Conservation (phyloP, 1,140 invertebrate genomes). For the Aphelinus certus region DNA sequence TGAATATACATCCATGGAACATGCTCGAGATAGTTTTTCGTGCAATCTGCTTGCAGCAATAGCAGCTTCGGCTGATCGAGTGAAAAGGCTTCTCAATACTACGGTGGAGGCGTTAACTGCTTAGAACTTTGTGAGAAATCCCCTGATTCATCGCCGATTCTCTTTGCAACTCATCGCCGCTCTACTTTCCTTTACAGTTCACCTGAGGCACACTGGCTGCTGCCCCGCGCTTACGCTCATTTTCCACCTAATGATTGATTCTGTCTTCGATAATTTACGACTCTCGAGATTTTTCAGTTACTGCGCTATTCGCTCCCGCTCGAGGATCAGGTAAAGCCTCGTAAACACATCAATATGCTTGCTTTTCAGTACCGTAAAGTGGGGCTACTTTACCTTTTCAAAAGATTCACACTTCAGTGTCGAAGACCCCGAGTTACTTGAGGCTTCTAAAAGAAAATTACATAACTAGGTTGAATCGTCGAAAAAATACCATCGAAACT, state of each 20-base stretch:
- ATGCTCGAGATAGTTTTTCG: not conserved
- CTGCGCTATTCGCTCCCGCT: too few species aligned
- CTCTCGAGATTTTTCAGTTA: not conserved
- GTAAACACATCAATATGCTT: too few species aligned
- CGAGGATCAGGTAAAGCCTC: too few species aligned
- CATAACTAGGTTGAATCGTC: too few species aligned
- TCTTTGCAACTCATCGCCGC: constrained; percentile 54
- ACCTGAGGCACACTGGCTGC: not conserved
- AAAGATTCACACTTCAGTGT: too few species aligned
- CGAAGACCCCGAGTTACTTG: too few species aligned
- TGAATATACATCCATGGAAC: not conserved
- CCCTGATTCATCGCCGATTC: constrained; percentile 56
- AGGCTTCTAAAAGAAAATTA: too few species aligned
- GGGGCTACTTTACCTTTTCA: too few species aligned
- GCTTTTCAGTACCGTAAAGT: too few species aligned
- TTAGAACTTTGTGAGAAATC: constrained; percentile 39
- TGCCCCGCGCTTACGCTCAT: too few species aligned
- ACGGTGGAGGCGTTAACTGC: constrained; percentile 43
- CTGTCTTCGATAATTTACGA: not conserved
- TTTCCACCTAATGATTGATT: not conserved
- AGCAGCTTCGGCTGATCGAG: constrained; percentile 48
- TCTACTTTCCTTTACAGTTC: constrained; percentile 49
- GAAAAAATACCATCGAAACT: too few species aligned
- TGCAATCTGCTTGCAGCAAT: not conserved
- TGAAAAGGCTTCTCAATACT: constrained; percentile 44